Evolutionary conservation across 2,797 vertebrate species (phyloP).

Genomic region (Ceryle rudis): DNA sequence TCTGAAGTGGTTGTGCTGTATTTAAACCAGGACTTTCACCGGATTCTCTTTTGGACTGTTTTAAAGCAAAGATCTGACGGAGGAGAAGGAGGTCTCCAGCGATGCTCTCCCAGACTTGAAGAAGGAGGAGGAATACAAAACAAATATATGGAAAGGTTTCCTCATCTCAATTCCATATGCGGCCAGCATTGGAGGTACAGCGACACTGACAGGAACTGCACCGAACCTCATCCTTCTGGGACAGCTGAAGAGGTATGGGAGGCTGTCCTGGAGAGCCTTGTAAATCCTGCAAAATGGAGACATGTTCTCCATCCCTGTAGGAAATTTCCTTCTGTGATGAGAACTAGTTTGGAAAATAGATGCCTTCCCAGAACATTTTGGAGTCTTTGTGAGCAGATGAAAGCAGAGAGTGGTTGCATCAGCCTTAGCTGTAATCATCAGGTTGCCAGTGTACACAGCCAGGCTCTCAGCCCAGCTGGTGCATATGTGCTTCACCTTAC

Average conservation of each 20-base stretch:
- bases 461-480: neutral
- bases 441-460: neutral
- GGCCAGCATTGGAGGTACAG: slow-evolving; percentile 95
- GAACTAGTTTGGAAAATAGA: neutral
- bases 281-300: neutral
- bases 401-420: neutral
- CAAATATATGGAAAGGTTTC: slow-evolving; percentile 96
- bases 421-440: neutral
- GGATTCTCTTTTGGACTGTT: slow-evolving; percentile 66
- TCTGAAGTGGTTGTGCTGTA: slow-evolving; percentile 57
- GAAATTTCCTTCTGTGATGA: neutral
- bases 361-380: neutral
- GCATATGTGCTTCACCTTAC: neutral
- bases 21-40: slow-evolving; percentile 64
- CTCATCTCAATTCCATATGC: slow-evolving; percentile 96
- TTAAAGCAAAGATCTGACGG: slow-evolving; percentile 79
- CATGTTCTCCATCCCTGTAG: neutral
- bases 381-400: neutral
- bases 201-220: slow-evolving; percentile 93
- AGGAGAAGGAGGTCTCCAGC: slow-evolving; percentile 73
- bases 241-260: slow-evolving; percentile 90
- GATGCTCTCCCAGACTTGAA: slow-evolving; percentile 78
- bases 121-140: slow-evolving; percentile 85
- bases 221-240: slow-evolving; percentile 97
- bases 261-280: neutral